phyloP scores from a whole-genome alignment of 2,113 vertebrate genomes.

The Alosa alosa region DNA sequence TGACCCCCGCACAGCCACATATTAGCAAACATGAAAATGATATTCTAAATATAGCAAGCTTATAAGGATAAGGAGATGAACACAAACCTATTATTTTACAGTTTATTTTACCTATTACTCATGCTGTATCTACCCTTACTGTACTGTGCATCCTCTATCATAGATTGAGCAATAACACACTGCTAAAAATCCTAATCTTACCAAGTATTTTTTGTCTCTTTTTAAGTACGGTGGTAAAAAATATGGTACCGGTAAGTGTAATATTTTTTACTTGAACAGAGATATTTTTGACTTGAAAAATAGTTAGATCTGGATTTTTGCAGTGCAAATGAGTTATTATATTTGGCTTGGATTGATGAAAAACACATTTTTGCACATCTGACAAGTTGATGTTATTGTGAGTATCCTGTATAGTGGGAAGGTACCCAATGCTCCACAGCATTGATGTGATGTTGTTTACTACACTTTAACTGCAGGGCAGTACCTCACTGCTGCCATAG shows the following conservation, averaged over 20 bases:
- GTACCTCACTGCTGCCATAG: neutral
- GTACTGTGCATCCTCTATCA: too few species aligned
- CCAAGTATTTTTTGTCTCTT: too few species aligned
- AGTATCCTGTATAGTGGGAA: neutral
- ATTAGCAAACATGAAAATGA: neutral
- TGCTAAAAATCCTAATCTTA: too few species aligned
- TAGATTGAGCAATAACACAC: too few species aligned
- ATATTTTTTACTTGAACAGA: too few species aligned
- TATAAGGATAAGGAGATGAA: neutral
- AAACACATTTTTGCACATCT: neutral
- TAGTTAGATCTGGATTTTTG: too few species aligned
- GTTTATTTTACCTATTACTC: too few species aligned
- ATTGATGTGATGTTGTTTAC: neutral
- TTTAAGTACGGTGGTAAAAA: too few species aligned
- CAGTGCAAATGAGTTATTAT: too few species aligned
- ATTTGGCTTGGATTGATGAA: neutral
- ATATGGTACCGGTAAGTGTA: too few species aligned
- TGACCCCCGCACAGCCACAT: neutral
- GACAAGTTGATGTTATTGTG: neutral
- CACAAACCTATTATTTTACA: neutral
- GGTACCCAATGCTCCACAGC: neutral
- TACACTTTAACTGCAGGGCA: neutral
- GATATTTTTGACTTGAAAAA: too few species aligned
- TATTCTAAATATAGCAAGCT: neutral
- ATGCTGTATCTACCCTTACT: too few species aligned